Base-by-base conservation (phyloP, 2,113 vertebrate species). In the Cichladusa arquata region DNA sequence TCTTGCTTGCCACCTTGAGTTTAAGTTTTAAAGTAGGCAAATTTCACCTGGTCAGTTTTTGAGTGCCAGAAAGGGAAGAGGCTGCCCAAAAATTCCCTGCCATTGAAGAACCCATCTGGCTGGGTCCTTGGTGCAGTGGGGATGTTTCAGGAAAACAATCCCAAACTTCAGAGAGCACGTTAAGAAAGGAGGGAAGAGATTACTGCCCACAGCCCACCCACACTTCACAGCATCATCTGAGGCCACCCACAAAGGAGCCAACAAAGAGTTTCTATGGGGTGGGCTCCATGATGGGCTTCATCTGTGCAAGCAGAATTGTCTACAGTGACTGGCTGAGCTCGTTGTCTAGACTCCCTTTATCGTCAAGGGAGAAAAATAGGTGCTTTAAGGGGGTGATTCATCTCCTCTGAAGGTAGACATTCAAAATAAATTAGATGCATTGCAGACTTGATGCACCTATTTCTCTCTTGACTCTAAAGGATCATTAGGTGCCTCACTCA, bases 391-490 rank as follows among this genome's bases (percentile, higher is more conserved):
- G 83, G 23, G 91, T 96, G 96, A 95, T 96, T 97, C 96, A 95
- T 95, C 96, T 96, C 76, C 34, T 90, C 88, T 2, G 9, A 92
- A 97, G 92, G 96, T 94, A 96, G 94, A 92, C 86, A 88, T 96
- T 86, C 92, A 94, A 91, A 97, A 97, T 93, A 93, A 95, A 96
- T 94, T 93, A 96, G 94, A 92, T 94, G 88, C 92, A 57, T 96
- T 95, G 92, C 95, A 93, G 94, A 74, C 72, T 94, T 94, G 92
- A 97, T 96, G 88, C 28, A 48, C 91, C 83, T 95, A 56, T 93
- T 97, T 92, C 92, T 95, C 86, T 91, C 83, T 83, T 88, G 77
- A 94, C 80, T 97, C 83, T 83, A 60, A 94, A 96, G 91, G 89
- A 95, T 97, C 95, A 92, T 96, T 97, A 94, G 94, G 76, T 91